Evolutionary conservation across 2,113 vertebrate species (phyloP).

Genomic region (Gopherus evgoodei): DNA sequence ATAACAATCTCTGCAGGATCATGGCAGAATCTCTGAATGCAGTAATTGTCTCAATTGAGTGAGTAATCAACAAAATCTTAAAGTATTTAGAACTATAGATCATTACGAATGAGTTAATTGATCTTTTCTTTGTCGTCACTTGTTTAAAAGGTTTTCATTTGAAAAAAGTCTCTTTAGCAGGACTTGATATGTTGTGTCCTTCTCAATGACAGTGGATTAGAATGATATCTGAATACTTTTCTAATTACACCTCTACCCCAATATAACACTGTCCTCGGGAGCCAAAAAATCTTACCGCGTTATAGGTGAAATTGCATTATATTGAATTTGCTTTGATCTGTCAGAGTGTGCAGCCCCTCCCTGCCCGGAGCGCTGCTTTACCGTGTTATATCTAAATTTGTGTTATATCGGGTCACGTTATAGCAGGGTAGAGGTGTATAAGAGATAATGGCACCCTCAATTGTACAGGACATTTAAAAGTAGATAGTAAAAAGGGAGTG

Average conservation of each 20-base stretch:
- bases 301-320: no score
- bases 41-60: slow-evolving; percentile 94
- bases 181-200: background rate
- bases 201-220: background rate
- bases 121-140: background rate
- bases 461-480: background rate
- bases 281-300: no score
- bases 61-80: slow-evolving; percentile 74
- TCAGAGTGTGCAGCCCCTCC: no score
- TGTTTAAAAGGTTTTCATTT: background rate
- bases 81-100: background rate
- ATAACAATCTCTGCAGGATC: slow-evolving; percentile 87
- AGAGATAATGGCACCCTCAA: background rate
- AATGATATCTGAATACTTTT: background rate
- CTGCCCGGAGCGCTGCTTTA: no score
- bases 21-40: slow-evolving; percentile 92
- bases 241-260: background rate
- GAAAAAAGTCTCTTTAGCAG: background rate
- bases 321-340: no score
- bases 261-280: no score
- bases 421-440: background rate
- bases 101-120: background rate
- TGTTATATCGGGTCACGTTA: no score
- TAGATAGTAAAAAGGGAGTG: background rate
- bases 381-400: no score